These are phyloP conservation scores for Pangasianodon hypophthalmus DNA, from an alignment of 2,113 vertebrate species.

Conservation along the genomic window DNA sequence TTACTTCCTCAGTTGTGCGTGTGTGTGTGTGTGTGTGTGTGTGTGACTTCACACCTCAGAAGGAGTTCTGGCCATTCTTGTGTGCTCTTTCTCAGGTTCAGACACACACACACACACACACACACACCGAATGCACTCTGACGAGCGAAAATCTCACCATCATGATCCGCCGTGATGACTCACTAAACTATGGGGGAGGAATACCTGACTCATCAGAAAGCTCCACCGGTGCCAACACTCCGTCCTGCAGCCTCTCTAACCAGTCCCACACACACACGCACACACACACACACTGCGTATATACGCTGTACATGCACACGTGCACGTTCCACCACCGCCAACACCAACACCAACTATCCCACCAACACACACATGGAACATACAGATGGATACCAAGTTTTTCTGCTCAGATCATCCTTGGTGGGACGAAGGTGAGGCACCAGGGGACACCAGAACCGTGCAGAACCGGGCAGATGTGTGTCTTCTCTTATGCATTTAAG, in stretches of 20 bases:
- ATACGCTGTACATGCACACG: slow-evolving; percentile 22
- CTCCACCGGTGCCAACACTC: slow-evolving; percentile 44
- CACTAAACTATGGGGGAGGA: slow-evolving; percentile 57
- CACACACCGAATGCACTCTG: slow-evolving; percentile 45
- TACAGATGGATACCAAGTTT: slow-evolving; percentile 12
- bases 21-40: slow-evolving; percentile 36
- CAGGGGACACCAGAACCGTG: background rate
- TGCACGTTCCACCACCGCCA: slow-evolving; percentile 10
- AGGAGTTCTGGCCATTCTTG: slow-evolving; percentile 48
- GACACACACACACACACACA: slow-evolving; percentile 26
- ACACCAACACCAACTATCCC: slow-evolving; percentile 32
- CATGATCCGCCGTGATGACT: slow-evolving; percentile 48
- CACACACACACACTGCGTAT: slow-evolving; percentile 18
- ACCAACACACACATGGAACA: slow-evolving; percentile 36
- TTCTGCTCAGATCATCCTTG: background rate
- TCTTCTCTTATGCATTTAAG: slow-evolving; percentile 24
- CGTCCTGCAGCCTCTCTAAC: slow-evolving; percentile 30
- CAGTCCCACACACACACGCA: slow-evolving; percentile 34
- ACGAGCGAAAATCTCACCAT: slow-evolving; percentile 53
- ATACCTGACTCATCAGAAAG: slow-evolving; percentile 56
- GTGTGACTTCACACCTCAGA: slow-evolving; percentile 44
- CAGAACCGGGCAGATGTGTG: slow-evolving; percentile 23
- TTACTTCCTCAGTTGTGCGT: slow-evolving; percentile 29
- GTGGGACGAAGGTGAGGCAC: background rate
- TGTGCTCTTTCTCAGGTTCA: slow-evolving; percentile 55